phyloP scores from a whole-genome alignment of 2,888 invertebrate species.

The Melolontha melolontha region DNA sequence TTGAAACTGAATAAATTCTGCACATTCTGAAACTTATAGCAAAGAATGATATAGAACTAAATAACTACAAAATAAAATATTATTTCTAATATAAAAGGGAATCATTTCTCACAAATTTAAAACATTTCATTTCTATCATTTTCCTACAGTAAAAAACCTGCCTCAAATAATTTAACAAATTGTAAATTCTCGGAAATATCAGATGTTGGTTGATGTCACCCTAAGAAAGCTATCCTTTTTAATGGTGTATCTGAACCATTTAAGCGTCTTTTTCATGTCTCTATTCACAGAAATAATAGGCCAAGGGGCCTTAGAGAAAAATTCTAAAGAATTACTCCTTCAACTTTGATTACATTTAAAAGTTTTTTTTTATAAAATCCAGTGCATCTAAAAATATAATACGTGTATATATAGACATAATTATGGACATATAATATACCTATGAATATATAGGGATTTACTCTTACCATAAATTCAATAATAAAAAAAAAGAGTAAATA shows the following conservation, averaged over 20 bases:
- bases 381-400: constrained; percentile 26
- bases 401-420: not conserved
- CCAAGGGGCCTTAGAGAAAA: constrained; percentile 28
- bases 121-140: too few relatives aligned
- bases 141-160: too few relatives aligned
- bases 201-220: constrained; percentile 23
- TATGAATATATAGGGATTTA: too few relatives aligned
- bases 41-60: too few relatives aligned
- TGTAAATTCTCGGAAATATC: constrained; percentile 18
- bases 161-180: constrained; percentile 18
- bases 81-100: too few relatives aligned
- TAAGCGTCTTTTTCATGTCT: constrained; percentile 34
- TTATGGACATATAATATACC: too few relatives aligned
- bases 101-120: too few relatives aligned
- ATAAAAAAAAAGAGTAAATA: too few relatives aligned
- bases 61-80: too few relatives aligned
- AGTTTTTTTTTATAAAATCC: constrained; percentile 19
- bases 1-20: too few relatives aligned
- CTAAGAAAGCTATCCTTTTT: constrained; percentile 30
- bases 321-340: constrained; percentile 35
- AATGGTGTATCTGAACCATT: constrained; percentile 31
- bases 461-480: too few relatives aligned
- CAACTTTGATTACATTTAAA: constrained; percentile 31
- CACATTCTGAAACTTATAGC: too few relatives aligned
- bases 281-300: constrained; percentile 35